Conservation (phyloP, 2,888 invertebrate species). For the Sturmia bella region DNA sequence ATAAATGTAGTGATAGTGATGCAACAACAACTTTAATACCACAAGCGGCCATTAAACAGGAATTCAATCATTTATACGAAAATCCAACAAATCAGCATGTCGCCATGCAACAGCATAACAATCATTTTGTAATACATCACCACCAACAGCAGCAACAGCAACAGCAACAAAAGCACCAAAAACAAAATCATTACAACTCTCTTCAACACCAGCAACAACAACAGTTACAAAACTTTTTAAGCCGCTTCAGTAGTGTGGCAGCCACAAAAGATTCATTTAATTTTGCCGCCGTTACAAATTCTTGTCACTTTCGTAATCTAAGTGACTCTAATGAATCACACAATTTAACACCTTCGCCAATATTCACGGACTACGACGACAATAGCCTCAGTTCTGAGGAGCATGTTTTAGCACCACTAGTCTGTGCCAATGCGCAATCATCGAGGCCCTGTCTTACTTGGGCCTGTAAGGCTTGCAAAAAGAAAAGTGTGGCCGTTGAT, state of each 20-base stretch:
- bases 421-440: conserved; percentile 81
- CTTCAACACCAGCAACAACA: conserved; percentile 73
- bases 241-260: conserved; percentile 73
- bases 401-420: conserved; percentile 81
- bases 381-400: conserved; percentile 81
- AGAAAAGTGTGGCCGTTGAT: conserved; percentile 97
- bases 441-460: conserved; percentile 92
- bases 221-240: conserved; percentile 77
- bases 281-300: conserved; percentile 59
- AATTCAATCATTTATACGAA: conserved; percentile 50
- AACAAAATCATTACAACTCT: conserved; percentile 55
- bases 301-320: conserved; percentile 69
- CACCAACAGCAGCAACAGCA: conserved; percentile 63
- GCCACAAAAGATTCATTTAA: conserved; percentile 18
- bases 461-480: conserved; percentile 99
- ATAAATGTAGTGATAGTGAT: conserved; percentile 45
- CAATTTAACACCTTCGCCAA: conserved; percentile 78
- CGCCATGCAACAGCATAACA: conserved; percentile 52
- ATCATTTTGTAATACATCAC: conserved; percentile 27
- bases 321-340: conserved; percentile 73
- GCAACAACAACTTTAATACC: conserved; percentile 70
- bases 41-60: conserved; percentile 65
- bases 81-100: conserved; percentile 68
- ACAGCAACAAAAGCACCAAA: conserved; percentile 54
- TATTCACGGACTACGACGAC: conserved; percentile 81